phyloP scores from a whole-genome alignment of 2,797 vertebrate species.

The Champsocephalus esox region DNA sequence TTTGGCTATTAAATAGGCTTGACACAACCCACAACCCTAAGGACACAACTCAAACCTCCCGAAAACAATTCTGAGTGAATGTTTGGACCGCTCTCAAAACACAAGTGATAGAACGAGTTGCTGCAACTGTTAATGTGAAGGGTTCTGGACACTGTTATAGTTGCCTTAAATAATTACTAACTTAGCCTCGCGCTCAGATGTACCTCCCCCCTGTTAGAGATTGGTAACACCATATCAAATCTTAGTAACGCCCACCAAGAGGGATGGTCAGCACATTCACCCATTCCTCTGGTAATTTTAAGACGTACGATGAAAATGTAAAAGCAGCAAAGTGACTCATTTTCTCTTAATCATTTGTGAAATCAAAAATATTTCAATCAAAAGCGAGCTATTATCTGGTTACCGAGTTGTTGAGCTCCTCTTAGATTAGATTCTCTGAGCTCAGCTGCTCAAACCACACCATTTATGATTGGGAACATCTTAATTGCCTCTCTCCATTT shows the following conservation, averaged over 20 bases:
- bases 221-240: conserved; percentile 81
- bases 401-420: conserved; percentile 8
- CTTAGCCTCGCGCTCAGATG: conserved; percentile 59
- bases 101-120: conserved; percentile 17
- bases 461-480: conserved; percentile 13
- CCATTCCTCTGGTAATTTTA: conserved; percentile 60
- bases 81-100: conserved; percentile 41
- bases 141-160: conserved; percentile 27
- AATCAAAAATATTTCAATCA: conserved; percentile 13
- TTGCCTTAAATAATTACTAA: conserved; percentile 62
- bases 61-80: conserved; percentile 42
- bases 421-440: not conserved
- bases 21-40: conserved; percentile 50
- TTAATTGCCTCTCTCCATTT: conserved; percentile 1
- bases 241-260: conserved; percentile 60
- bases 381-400: conserved; percentile 1
- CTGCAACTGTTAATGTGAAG: conserved; percentile 9
- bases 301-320: conserved; percentile 40
- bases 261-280: conserved; percentile 79
- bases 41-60: conserved; percentile 49
- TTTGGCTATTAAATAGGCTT: conserved; percentile 64
- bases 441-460: conserved; percentile 3
- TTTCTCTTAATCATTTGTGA: not conserved
- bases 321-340: conserved; percentile 40
- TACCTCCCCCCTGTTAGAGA: conserved; percentile 59